Conservation (phyloP, 1,140 invertebrate species). For the Drosophila aff. region DNA sequence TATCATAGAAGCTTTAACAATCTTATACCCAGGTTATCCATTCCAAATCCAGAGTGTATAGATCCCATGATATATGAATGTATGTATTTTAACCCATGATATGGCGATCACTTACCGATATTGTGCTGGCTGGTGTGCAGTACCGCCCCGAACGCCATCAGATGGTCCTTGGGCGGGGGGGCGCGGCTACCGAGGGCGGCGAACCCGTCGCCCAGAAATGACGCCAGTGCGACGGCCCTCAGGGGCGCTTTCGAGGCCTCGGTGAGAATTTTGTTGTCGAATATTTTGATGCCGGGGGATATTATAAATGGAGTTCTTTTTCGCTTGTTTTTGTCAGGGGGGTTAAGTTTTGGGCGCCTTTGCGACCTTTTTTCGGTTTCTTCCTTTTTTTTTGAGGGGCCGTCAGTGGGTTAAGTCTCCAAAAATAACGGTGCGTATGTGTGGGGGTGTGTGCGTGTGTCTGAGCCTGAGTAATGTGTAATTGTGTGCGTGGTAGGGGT, state of each 20-base stretch:
- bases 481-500: background rate
- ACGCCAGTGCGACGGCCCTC: conserved; percentile 85
- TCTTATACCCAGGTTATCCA: background rate
- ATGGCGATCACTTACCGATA: conserved; percentile 73
- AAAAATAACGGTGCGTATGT: conserved; percentile 15
- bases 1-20: background rate
- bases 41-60: background rate
- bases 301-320: conserved; percentile 48
- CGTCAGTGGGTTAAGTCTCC: conserved; percentile 29
- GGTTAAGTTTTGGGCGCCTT: conserved; percentile 6
- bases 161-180: conserved; percentile 84
- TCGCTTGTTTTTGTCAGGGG: conserved; percentile 22
- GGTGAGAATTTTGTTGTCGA: conserved; percentile 85
- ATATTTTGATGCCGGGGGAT: conserved; percentile 67
- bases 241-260: conserved; percentile 85
- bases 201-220: conserved; percentile 85
- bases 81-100: background rate
- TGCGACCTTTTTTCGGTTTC: conserved; percentile 6
- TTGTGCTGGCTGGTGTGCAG: conserved; percentile 85
- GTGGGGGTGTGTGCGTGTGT: background rate
- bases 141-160: conserved; percentile 85
- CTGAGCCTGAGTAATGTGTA: conserved; percentile 7
- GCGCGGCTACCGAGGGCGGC: conserved; percentile 83
- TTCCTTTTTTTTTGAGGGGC: background rate
- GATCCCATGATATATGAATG: too few relatives aligned